Percentiles rank a stretch among this genome's conserved stretches.
phyloP scores from a whole-genome alignment of 2,113 vertebrate genomes.

The Chaetodon auriga region DNA sequence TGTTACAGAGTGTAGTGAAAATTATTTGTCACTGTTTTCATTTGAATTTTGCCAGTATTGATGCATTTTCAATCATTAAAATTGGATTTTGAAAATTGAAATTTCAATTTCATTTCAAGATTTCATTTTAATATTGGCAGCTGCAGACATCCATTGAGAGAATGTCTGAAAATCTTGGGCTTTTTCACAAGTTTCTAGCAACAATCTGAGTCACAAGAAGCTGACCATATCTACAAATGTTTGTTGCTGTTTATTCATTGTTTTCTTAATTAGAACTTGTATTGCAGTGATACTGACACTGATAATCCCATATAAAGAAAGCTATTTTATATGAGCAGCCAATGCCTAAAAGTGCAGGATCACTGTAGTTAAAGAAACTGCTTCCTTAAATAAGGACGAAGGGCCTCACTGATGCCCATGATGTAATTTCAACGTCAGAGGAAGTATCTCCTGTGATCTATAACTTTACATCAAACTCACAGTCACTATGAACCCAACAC shows the following conservation, averaged over 20 bases:
- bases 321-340: conserved; percentile 22
- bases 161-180: background rate
- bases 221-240: background rate
- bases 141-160: background rate
- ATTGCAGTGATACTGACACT: background rate
- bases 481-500: conserved; percentile 24
- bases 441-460: conserved; percentile 15
- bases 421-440: background rate
- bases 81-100: background rate
- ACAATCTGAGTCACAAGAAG: background rate
- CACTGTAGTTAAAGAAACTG: conserved; percentile 32
- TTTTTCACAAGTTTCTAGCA: background rate
- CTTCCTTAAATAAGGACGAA: background rate
- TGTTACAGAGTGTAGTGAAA: background rate
- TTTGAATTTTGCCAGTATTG: background rate
- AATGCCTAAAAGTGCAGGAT: conserved; percentile 32
- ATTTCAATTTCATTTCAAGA: background rate
- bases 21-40: background rate
- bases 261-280: background rate
- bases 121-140: conserved; percentile 3
- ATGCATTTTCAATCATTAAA: background rate
- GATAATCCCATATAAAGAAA: background rate
- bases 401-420: background rate
- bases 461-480: conserved; percentile 20
- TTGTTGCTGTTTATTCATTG: conserved; percentile 1